Conservation (phyloP, 2,797 vertebrate species). For the Varecia variegata region DNA sequence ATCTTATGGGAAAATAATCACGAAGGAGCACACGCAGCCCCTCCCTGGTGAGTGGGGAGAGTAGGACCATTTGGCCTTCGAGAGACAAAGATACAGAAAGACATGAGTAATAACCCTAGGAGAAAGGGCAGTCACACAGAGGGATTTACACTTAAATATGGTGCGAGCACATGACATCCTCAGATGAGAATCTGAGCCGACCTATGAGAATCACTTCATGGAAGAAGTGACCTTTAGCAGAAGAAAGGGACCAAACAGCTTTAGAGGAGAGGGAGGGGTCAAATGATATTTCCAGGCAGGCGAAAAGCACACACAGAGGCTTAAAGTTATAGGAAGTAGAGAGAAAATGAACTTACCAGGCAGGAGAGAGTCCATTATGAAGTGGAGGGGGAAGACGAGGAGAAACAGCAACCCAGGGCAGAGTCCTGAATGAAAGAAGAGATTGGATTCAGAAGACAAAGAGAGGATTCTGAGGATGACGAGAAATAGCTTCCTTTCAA, state of each 20-base stretch:
- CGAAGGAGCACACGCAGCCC: fast-evolving
- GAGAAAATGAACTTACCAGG: neutral
- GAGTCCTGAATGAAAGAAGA: neutral
- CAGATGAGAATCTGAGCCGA: neutral
- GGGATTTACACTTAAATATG: neutral
- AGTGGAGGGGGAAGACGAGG: neutral
- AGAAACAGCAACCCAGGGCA: neutral
- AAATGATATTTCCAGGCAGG: neutral
- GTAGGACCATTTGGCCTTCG: neutral
- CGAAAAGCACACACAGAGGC: neutral
- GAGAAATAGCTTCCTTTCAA: neutral
- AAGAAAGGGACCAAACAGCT: neutral
- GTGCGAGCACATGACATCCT: neutral
- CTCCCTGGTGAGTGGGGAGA: neutral
- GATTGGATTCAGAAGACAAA: neutral
- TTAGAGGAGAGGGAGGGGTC: neutral
- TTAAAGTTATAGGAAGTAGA: neutral
- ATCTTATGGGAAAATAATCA: neutral
- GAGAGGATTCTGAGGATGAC: neutral
- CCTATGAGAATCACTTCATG: neutral
- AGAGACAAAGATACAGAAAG: neutral
- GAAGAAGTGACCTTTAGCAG: neutral
- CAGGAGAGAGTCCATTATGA: neutral
- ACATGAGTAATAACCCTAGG: neutral
- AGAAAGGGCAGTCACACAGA: neutral